Evolutionary conservation across 2,797 vertebrate genomes (phyloP).

Genomic region (Xiphorhynchus erythropygius): DNA sequence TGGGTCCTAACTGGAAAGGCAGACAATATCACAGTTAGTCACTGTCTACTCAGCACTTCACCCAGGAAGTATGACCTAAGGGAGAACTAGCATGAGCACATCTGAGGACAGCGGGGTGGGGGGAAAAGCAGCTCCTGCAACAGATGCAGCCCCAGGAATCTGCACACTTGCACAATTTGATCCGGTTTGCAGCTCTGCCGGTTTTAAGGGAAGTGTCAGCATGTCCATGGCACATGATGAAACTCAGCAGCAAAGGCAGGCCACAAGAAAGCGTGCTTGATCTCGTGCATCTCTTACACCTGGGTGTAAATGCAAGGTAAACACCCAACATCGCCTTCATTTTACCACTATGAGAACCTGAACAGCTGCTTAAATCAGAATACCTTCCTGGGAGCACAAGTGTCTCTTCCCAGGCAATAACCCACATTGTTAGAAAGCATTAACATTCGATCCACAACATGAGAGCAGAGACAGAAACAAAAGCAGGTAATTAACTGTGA

Average conservation of each 20-base stretch:
- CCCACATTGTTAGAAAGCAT: background rate
- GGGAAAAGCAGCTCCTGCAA: background rate
- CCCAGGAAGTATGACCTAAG: background rate
- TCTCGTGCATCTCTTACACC: background rate
- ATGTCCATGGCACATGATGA: background rate
- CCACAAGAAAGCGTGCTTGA: background rate
- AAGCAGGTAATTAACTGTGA: constrained; percentile 25
- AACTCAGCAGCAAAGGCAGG: background rate
- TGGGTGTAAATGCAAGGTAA: background rate
- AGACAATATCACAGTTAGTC: background rate
- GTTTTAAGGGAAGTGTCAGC: constrained; percentile 25
- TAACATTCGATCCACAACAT: background rate
- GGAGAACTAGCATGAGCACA: accelerated
- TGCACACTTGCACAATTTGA: constrained; percentile 21
- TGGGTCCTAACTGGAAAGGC: background rate
- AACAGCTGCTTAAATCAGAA: background rate
- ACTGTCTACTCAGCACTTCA: constrained; percentile 6
- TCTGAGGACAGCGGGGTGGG: background rate
- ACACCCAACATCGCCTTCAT: background rate
- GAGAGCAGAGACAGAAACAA: background rate
- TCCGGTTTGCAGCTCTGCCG: background rate
- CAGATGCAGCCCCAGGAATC: constrained; percentile 24
- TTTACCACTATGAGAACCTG: background rate
- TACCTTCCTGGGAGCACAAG: background rate
- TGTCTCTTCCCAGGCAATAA: background rate